phyloP scores from a whole-genome alignment of 1,140 invertebrate species.

The Drusus annulatus region DNA sequence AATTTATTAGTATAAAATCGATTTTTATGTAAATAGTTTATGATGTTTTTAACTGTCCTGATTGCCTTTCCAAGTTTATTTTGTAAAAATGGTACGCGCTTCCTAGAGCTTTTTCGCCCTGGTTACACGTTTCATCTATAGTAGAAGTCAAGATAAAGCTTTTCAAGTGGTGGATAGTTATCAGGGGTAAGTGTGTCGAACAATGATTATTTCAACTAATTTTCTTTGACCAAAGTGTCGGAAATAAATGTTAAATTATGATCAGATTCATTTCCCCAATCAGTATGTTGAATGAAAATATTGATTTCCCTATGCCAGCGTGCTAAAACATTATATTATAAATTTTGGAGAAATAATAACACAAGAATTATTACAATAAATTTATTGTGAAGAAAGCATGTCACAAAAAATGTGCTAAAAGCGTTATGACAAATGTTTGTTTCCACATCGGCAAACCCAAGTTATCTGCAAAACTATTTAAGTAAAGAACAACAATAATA shows the following conservation, averaged over 20 bases:
- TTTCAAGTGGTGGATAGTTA: too few species aligned
- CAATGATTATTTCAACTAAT: too few species aligned
- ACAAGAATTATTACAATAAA: slow-evolving; percentile 37
- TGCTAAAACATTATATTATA: not conserved
- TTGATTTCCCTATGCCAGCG: not conserved
- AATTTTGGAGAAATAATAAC: slow-evolving; percentile 16
- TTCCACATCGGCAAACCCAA: not conserved
- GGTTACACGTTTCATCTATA: too few species aligned
- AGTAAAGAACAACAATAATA: slow-evolving; percentile 1
- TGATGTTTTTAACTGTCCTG: not conserved
- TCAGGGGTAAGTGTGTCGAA: too few species aligned
- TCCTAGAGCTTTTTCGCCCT: too few species aligned
- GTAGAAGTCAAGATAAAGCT: too few species aligned
- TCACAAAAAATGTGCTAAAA: slow-evolving; percentile 49
- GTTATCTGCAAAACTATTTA: not conserved
- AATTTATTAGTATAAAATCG: not conserved
- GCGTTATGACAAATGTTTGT: slow-evolving; percentile 25
- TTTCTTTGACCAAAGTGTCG: too few species aligned
- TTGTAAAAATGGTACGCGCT: too few species aligned
- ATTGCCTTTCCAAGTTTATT: too few species aligned
- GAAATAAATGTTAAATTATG: too few species aligned
- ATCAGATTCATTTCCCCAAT: too few species aligned
- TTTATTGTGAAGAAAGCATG: slow-evolving; percentile 50
- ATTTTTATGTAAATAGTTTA: not conserved
- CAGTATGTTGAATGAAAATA: too few species aligned